These are phyloP conservation scores for Himalopsyche kuldschensis DNA, from an alignment of 2,888 invertebrate species.

Conservation along the genomic window DNA sequence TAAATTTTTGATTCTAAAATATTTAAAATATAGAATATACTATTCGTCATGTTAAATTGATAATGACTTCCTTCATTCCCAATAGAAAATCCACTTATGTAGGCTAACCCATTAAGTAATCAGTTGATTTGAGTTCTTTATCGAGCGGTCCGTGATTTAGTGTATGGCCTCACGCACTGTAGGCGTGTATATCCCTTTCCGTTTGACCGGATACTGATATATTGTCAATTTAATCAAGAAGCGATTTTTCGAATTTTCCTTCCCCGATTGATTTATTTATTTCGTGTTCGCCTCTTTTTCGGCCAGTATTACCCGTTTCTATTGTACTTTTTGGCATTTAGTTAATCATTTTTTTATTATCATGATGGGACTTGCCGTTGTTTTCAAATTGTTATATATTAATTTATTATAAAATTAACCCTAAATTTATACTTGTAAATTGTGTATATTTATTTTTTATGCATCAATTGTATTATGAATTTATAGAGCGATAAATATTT, in stretches of 20 bases:
- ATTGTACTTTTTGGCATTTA: neutral
- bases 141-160: constrained; percentile 35
- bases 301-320: neutral
- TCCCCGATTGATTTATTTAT: constrained; percentile 4
- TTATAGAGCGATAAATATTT: no score
- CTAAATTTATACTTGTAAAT: no score
- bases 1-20: no score
- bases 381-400: no score
- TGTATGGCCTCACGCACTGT: constrained; percentile 23
- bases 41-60: neutral
- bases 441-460: no score
- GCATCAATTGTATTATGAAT: no score
- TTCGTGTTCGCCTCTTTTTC: neutral
- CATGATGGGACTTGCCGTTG: no score
- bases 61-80: neutral
- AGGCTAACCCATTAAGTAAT: constrained; percentile 29
- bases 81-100: neutral
- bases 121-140: constrained; percentile 32
- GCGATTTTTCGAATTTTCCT: constrained; percentile 16
- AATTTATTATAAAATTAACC: no score
- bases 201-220: constrained; percentile 12
- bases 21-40: no score
- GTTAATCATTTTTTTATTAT: neutral
- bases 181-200: neutral
- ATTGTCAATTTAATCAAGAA: constrained; percentile 27